phyloP scores from a whole-genome alignment of 1,140 invertebrate species.

The Ceratosolen fusciceps region DNA sequence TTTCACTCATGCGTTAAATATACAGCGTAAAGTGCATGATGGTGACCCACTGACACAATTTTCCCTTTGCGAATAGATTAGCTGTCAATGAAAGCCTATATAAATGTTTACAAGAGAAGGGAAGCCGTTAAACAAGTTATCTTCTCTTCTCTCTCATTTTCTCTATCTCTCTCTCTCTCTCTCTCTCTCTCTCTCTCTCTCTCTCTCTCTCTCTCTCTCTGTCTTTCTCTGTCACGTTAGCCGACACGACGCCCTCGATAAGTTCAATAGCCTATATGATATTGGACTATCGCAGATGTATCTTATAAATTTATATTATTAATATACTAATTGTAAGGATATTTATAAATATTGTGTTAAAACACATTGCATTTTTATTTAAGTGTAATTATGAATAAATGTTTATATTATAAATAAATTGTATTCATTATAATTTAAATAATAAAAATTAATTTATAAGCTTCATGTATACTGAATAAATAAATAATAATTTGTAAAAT shows the following conservation, averaged over 20 bases:
- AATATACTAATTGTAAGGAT: too few relatives aligned
- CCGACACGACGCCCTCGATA: not conserved
- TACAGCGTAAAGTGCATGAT: conserved; percentile 36
- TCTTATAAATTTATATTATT: conserved; percentile 27
- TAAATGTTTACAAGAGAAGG: conserved; percentile 56
- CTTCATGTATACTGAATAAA: too few relatives aligned
- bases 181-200: conserved; percentile 28
- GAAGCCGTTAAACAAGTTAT: conserved; percentile 35
- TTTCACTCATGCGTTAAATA: conserved; percentile 51
- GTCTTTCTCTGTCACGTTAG: conserved; percentile 6
- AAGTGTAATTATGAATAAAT: too few relatives aligned
- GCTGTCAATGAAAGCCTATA: conserved; percentile 59
- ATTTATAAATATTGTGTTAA: too few relatives aligned
- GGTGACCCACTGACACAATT: conserved; percentile 61
- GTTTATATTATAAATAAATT: too few relatives aligned
- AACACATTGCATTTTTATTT: too few relatives aligned
- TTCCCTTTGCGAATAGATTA: conserved; percentile 61
- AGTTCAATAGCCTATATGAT: conserved; percentile 44
- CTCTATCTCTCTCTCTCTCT: conserved; percentile 31
- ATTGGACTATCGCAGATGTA: not conserved
- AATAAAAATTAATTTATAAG: too few relatives aligned
- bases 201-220: conserved; percentile 30
- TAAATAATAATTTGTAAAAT: too few relatives aligned
- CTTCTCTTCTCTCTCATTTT: conserved; percentile 38
- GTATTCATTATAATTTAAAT: too few relatives aligned